Evolutionary conservation across 2,888 invertebrate genomes (phyloP).

Genomic region (Aphodius sticticus): DNA sequence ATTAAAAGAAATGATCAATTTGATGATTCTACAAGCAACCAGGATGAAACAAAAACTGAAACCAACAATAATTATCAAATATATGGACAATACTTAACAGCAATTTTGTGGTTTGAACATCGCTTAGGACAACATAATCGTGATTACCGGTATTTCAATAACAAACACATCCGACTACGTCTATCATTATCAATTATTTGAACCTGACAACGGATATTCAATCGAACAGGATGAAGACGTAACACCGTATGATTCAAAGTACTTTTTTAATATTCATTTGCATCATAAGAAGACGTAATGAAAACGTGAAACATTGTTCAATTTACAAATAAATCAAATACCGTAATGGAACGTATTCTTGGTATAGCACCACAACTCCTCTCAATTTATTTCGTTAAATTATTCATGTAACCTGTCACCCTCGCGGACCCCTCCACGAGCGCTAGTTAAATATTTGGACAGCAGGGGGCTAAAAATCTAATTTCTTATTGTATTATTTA

Average conservation of each 20-base stretch:
- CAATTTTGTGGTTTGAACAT: neutral
- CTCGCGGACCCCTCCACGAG: neutral
- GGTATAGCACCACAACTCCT: neutral
- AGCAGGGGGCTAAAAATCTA: conserved; percentile 4
- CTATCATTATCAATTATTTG: neutral
- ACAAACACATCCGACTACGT: neutral
- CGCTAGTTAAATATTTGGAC: conserved; percentile 4
- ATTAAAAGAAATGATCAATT: neutral
- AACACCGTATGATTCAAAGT: neutral
- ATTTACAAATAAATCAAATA: neutral
- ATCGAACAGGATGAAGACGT: neutral
- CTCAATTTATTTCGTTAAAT: neutral
- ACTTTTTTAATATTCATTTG: neutral
- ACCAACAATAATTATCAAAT: neutral
- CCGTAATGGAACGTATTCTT: neutral
- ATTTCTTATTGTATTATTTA: neutral
- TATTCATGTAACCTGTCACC: neutral
- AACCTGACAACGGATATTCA: neutral
- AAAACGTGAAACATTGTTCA: neutral
- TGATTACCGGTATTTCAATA: neutral
- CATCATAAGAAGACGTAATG: neutral
- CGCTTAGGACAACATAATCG: neutral
- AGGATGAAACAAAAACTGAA: neutral
- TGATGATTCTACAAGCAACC: neutral
- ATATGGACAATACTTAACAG: neutral